Percentiles rank a stretch among this genome's conserved stretches.
Evolutionary conservation across 2,888 invertebrate species (phyloP).

Genomic region (Ophonus ardosiacus): DNA sequence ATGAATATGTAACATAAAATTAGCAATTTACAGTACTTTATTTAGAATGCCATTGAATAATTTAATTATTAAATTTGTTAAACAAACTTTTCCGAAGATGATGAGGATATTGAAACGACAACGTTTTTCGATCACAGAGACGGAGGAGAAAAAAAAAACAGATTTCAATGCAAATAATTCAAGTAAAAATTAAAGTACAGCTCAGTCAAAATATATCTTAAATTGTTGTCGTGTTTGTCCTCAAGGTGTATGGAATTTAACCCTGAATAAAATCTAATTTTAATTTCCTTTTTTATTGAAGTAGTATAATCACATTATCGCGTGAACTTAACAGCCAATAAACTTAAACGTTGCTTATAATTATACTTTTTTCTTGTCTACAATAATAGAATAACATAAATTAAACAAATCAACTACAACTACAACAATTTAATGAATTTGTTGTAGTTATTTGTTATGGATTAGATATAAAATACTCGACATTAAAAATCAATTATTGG

Average conservation of each 20-base stretch:
- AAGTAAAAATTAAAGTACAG: neutral
- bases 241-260: neutral
- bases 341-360: neutral
- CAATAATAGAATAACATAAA: neutral
- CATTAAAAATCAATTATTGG: no score
- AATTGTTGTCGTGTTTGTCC: neutral
- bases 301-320: slow-evolving; percentile 28
- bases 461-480: neutral
- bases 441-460: neutral
- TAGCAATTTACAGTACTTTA: no score
- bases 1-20: no score
- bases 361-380: slow-evolving; percentile 21
- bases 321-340: slow-evolving; percentile 20
- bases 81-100: no score
- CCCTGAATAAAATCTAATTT: slow-evolving; percentile 1
- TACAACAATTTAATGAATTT: neutral
- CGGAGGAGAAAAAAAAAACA: no score
- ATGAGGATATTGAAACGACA: no score
- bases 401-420: neutral
- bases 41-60: no score
- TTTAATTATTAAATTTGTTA: no score
- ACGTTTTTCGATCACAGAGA: no score
- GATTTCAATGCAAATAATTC: neutral
- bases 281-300: slow-evolving; percentile 12
- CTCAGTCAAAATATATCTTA: neutral